Evolutionary conservation across 2,797 vertebrate genomes (phyloP).

Genomic region (Danionella dracula): DNA sequence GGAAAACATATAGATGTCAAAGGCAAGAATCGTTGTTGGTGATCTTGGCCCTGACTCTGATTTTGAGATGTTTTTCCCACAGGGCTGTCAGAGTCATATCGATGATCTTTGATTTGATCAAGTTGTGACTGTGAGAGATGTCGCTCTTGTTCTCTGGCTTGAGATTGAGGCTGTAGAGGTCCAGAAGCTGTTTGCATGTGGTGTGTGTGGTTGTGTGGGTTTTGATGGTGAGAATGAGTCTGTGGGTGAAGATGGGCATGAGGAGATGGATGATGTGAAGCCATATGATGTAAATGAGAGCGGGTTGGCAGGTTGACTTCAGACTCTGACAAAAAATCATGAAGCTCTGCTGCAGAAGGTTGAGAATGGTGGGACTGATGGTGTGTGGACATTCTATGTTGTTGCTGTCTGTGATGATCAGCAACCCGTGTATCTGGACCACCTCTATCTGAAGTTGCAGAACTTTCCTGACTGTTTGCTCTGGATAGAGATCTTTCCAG

Average conservation of each 20-base stretch:
- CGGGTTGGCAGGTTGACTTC: constrained; percentile 60
- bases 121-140: constrained; percentile 64
- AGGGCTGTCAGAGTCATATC: constrained; percentile 66
- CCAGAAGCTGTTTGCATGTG: constrained; percentile 43
- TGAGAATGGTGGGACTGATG: constrained; percentile 58
- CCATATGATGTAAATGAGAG: constrained; percentile 66
- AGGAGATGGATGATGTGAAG: constrained; percentile 52
- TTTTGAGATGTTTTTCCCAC: constrained; percentile 57
- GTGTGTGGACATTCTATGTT: constrained; percentile 56
- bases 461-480: constrained; percentile 55
- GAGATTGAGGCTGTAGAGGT: constrained; percentile 42
- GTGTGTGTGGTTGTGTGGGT: constrained; percentile 54
- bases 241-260: constrained; percentile 60
- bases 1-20: constrained; percentile 90
- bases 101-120: constrained; percentile 74
- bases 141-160: constrained; percentile 57
- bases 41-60: constrained; percentile 62
- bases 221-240: constrained; percentile 59
- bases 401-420: constrained; percentile 58
- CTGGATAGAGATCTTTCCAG: constrained; percentile 68
- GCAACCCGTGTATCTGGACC: constrained; percentile 51
- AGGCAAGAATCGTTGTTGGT: constrained; percentile 76
- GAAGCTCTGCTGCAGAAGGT: constrained; percentile 61
- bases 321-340: constrained; percentile 66
- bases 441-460: constrained; percentile 52